Conservation (phyloP, 92 coral and sea anemone genomes). For the Palythoa grandiflora region DNA sequence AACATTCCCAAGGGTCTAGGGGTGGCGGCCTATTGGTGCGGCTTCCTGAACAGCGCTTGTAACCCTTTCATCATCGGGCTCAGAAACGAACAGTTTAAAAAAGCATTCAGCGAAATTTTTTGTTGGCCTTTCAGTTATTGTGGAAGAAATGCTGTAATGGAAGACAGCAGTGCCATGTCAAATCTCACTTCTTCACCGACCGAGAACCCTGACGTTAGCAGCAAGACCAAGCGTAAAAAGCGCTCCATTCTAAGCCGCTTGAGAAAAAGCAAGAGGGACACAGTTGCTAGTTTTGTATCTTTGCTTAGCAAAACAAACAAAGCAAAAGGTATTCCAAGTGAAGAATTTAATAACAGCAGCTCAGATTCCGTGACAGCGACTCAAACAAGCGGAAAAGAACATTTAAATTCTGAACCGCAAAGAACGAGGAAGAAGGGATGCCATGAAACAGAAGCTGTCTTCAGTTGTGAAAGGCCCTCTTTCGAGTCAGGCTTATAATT, state of each 20-base stretch:
- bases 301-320: not conserved
- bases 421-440: slow-evolving; percentile 28
- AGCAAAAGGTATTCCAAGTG: not conserved
- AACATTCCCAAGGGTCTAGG: slow-evolving; percentile 89
- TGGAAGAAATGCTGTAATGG: not conserved
- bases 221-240: not conserved
- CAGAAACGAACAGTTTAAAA: slow-evolving; percentile 73
- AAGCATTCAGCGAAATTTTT: slow-evolving; percentile 59
- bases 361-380: slow-evolving; percentile 11
- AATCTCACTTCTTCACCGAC: not conserved
- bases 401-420: not conserved
- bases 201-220: not conserved
- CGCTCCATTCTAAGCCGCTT: not conserved
- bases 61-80: slow-evolving; percentile 90
- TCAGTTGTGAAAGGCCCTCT: not conserved
- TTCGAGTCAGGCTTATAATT: slow-evolving; percentile 12
- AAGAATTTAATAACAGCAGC: not conserved
- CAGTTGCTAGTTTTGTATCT: slow-evolving; percentile 27
- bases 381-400: not conserved
- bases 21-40: slow-evolving; percentile 86
- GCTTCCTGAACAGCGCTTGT: slow-evolving; percentile 81
- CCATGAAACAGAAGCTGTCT: not conserved
- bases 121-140: slow-evolving; percentile 60
- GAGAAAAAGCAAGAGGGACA: slow-evolving; percentile 1
- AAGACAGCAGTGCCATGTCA: not conserved